Evolutionary conservation across 2,888 invertebrate genomes (phyloP).

Genomic region (Bugulina stolonifera): DNA sequence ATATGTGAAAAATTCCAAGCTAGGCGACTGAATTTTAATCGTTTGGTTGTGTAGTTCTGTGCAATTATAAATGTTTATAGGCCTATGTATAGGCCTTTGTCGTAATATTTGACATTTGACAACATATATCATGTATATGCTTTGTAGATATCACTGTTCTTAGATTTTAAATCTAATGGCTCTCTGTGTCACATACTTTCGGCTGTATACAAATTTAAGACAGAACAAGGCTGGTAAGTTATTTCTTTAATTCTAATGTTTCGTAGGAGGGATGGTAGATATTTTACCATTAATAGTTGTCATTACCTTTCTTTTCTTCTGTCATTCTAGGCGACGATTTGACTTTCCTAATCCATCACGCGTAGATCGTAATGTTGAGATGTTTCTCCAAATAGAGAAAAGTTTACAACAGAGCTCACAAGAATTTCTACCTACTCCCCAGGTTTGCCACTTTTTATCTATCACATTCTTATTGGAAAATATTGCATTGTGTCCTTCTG

Average conservation of each 20-base stretch:
- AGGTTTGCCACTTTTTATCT: background rate
- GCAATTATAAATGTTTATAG: too few species aligned
- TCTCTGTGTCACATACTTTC: slow-evolving; percentile 86
- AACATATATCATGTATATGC: too few species aligned
- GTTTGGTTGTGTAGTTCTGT: too few species aligned
- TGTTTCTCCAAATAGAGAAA: slow-evolving; percentile 65
- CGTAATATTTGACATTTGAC: too few species aligned
- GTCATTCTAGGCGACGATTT: slow-evolving; percentile 64
- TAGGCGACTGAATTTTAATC: too few species aligned
- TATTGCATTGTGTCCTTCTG: too few species aligned
- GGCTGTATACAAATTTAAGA: slow-evolving; percentile 89
- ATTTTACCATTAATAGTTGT: too few species aligned
- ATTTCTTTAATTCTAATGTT: background rate
- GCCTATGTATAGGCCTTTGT: too few species aligned
- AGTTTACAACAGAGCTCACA: slow-evolving; percentile 62
- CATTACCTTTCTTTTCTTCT: slow-evolving; percentile 2
- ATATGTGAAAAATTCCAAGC: too few species aligned
- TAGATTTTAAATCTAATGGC: slow-evolving; percentile 66
- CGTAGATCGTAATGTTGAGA: slow-evolving; percentile 84
- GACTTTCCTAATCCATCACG: slow-evolving; percentile 75
- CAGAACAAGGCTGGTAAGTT: slow-evolving; percentile 74
- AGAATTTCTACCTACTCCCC: slow-evolving; percentile 6
- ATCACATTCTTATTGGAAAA: background rate
- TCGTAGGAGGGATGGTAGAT: background rate
- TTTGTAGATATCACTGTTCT: slow-evolving; percentile 41